Percentiles rank a stretch among this genome's conserved stretches.
phyloP scores from a whole-genome alignment of 2,797 vertebrate genomes.

The Dryobates pubescens region DNA sequence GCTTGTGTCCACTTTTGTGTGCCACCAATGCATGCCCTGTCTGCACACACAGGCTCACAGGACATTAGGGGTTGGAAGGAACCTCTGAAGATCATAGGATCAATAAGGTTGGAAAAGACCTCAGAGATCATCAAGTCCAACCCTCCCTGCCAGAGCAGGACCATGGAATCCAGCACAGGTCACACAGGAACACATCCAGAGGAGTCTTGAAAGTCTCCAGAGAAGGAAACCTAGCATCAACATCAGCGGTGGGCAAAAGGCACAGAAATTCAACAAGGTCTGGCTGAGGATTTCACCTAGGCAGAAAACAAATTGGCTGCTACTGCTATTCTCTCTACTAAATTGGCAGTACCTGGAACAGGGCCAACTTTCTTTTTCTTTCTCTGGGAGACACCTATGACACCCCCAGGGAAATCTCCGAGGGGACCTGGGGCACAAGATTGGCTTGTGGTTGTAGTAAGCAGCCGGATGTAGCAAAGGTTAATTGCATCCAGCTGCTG shows the following conservation, averaged over 20 bases:
- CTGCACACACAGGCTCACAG: not conserved
- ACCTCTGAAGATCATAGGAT: too few species aligned
- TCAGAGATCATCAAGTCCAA: too few species aligned
- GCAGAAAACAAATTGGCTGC: conserved; percentile 24
- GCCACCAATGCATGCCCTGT: not conserved
- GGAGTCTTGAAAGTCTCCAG: too few species aligned
- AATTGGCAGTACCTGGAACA: conserved; percentile 3
- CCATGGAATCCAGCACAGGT: too few species aligned
- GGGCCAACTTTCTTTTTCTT: not conserved
- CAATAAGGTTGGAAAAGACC: too few species aligned
- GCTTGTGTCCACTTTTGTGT: not conserved
- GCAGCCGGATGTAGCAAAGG: conserved; percentile 6
- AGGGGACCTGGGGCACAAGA: not conserved
- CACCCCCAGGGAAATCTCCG: not conserved
- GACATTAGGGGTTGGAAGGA: too few species aligned
- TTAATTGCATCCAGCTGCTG: conserved; percentile 49
- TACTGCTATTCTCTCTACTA: not conserved
- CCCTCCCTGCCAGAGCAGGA: too few species aligned
- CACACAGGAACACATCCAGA: too few species aligned
- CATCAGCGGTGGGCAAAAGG: not conserved
- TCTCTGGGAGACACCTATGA: conserved; percentile 7
- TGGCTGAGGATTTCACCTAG: not conserved
- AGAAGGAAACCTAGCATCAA: not conserved
- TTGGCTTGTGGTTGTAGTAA: not conserved
- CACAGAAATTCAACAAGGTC: not conserved